A percentile compares a stretch with the other conserved stretches of the same genome.
Conservation (phyloP, 2,888 invertebrate genomes). For the Colostygia pectinataria region DNA sequence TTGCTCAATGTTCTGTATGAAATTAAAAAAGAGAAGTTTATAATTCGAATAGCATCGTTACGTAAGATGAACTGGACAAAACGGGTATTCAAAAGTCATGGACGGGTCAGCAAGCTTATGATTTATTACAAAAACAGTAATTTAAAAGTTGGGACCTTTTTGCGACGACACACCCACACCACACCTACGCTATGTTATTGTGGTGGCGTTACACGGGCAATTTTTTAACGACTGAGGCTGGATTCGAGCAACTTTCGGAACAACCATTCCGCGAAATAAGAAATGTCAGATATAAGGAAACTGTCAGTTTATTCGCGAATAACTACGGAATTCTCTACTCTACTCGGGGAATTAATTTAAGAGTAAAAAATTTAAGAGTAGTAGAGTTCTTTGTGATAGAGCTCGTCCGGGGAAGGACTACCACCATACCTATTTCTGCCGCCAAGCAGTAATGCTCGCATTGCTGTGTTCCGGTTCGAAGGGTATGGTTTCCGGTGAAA, state of each 20-base stretch:
- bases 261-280: background rate
- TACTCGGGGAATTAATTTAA: no score
- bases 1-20: constrained; percentile 12
- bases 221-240: no score
- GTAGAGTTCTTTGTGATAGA: no score
- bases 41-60: constrained; percentile 22
- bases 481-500: no score
- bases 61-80: constrained; percentile 19
- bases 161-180: constrained; percentile 35
- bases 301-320: no score
- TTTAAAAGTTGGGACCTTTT: constrained; percentile 39
- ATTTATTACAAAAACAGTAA: constrained; percentile 37
- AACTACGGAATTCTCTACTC: no score
- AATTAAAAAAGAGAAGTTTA: constrained; percentile 22
- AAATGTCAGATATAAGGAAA: no score
- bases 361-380: no score
- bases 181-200: constrained; percentile 27
- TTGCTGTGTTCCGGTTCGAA: no score
- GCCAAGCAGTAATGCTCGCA: no score
- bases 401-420: no score
- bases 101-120: constrained; percentile 36
- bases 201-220: constrained; percentile 11
- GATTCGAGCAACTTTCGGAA: background rate
- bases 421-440: no score
- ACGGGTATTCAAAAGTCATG: constrained; percentile 32